Base-by-base conservation (phyloP, 2,888 invertebrate genomes). In the Chesias legatella region DNA sequence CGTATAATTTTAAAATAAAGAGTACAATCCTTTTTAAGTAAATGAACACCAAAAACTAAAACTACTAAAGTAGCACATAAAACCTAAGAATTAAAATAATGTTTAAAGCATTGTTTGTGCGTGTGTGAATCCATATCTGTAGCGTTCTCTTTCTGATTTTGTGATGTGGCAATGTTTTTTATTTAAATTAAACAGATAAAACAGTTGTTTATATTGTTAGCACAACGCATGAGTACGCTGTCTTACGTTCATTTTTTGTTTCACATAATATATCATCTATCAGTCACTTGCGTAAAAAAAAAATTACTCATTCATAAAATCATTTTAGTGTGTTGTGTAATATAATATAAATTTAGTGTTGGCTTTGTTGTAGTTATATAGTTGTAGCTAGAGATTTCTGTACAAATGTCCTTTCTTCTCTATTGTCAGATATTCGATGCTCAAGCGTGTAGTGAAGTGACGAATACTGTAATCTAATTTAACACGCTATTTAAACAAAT, bases 181-280 rank as follows among this genome's bases (percentile, higher is more conserved):
- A 25, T 24, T 20, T 28, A 10, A 28, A 17, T 32, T 32, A n/a
- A n/a, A n/a, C n/a, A n/a, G n/a, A n/a, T 35, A 20, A 7, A 27
- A 22, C 7, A 10, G 29, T 43, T 23, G 6, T 10, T 11, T 13
- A 29, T 8, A 10, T 23, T 17, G 7, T 24, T 28, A 10, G 36
- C 45, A 36, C 52, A 55, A 46, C 44, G 59, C 59, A 57, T 54
- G 56, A 44, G 53, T 47, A 48, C 46, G 11, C 20, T 36, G 38
- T 39, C 45, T 8, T n/a, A 34, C 50, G 53, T 45, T 45, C 43
- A 43, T 42, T 42, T 48, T 33, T 48, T 21, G 40, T 11, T 22
- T 39, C 34, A 38, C 33, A 36, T 28, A n/a, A n/a, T n/a, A 6
- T 3, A 10, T 33, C 37, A 33, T 29, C 10, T 10, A 24, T 27